Base-by-base conservation (phyloP, 2,113 vertebrate genomes). In the Ceyx margarethae region DNA sequence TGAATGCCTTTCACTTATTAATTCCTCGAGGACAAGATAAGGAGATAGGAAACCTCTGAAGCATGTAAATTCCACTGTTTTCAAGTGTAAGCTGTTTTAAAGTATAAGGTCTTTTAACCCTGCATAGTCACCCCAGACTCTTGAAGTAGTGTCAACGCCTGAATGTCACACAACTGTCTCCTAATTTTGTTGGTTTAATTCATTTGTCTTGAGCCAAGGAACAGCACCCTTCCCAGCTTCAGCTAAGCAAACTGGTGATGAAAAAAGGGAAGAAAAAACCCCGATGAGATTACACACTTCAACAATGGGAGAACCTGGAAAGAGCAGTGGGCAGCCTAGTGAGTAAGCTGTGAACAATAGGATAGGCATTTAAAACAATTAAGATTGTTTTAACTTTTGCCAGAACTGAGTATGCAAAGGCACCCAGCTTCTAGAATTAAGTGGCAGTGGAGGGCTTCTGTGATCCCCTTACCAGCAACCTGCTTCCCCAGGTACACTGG, bases 11-110 rank as follows among this genome's bases (percentile, higher is more conserved):
- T 88, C 91, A 87, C 86, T 97, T 93, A 96, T 93, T 97, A 97
- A 97, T 97, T 97, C 95, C 95, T 96, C 62, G 85, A 6, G 31
- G 96, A 96, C 95, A 94, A 96, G 97, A 97, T 95, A 95, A 97
- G 91, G 90, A 93, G 85, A 96, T 92, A 91, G 95, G 65, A 97
- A 97, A 89, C 69, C 96, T 95, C 96, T 95, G 95, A 95, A 94
- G 97, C 96, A 97, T 97, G 93, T 91, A 94, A 97, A 97, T 96
- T 81, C 90, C 88, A 91, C 91, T 96, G 95, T 96, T 96, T 96
- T 85, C 85, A 96, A 94, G 90, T 77, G 58, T 43, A 87, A 74
- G 91, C 64, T 96, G 94, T 95, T 96, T 93, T 46, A 62, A 94
- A 91, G 86, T 71, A 42, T 77, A 80, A 93, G 79, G 84, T 79